Base-by-base conservation (phyloP, 2,888 invertebrate species). In the Nemotelus pantherinus region DNA sequence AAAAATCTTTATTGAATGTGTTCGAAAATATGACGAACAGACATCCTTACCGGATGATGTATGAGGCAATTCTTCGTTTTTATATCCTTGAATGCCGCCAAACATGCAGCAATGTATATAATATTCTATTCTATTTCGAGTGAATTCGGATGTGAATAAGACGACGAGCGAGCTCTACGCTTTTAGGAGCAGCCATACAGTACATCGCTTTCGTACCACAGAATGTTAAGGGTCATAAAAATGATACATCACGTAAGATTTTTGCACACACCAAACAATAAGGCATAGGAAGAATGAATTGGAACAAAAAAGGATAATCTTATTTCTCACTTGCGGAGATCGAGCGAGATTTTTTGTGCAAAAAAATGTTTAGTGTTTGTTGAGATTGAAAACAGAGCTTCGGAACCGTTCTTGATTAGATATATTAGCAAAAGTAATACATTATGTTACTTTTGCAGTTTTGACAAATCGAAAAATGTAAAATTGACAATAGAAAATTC, bases 21-120 rank as follows among this genome's bases (percentile, higher is more conserved):
- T 74, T 50, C 63, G 74, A 74, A 63, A 74, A 74, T 60, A 74
- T 50, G 63, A 74, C 63, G 74, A 63, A 74, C 63, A 74, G 74
- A 74, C 60, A 58, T 57, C 58, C 60, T 60, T 60, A 63, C 48
- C 4, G n/a, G 47, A 74, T 74, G 74, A 74, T 74, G 41, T 74
- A 74, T 74, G 74, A 53, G 10, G 70, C 70, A 4, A 70, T 70
- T 70, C 44, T 41, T 47, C 53, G n/a, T 55, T 53, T 70, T 70
- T 70, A 70, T 70, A 55, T 53, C 55, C 70, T 55, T 53, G 70
- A 70, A 70, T 70, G 55, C 53, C 53, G 43, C 10, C 43, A 6
- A 63, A 43, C 63, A 63, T 63, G 43, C 63, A 63, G 63, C 6
- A 39, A 41, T 63, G 41, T 25, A 63, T 63, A 43, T 63, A 43